Conservation (phyloP, 2,888 invertebrate genomes). For the Heteromurus nitidus region DNA sequence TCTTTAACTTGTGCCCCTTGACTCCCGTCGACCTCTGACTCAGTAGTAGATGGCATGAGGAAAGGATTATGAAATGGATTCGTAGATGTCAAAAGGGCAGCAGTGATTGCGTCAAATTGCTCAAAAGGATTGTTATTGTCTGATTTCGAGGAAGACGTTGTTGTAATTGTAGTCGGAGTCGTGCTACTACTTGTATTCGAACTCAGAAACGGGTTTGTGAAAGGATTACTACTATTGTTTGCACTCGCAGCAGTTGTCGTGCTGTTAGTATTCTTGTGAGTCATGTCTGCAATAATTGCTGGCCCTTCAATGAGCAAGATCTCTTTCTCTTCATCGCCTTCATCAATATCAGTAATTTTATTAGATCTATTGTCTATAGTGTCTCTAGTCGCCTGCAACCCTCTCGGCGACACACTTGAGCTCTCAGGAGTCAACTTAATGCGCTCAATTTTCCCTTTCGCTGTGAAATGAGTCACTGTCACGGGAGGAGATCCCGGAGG, state of each 20-base stretch:
- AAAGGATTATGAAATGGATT: constrained; percentile 73
- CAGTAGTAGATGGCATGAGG: constrained; percentile 64
- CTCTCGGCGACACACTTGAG: constrained; percentile 59
- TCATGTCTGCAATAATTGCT: not conserved
- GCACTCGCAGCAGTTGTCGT: not conserved
- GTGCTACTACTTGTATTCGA: not conserved
- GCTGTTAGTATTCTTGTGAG: not conserved
- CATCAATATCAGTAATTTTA: constrained; percentile 22
- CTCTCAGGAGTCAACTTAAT: constrained; percentile 71
- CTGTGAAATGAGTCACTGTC: constrained; percentile 80
- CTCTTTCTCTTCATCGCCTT: constrained; percentile 55
- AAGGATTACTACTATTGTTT: constrained; percentile 36
- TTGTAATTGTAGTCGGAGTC: not conserved
- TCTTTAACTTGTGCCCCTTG: constrained; percentile 69
- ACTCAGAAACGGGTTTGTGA: constrained; percentile 47
- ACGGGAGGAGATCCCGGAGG: constrained; percentile 76
- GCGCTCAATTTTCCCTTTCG: constrained; percentile 78
- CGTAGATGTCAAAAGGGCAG: constrained; percentile 69
- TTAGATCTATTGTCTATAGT: constrained; percentile 10
- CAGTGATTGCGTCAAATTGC: constrained; percentile 70
- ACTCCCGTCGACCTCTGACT: constrained; percentile 61
- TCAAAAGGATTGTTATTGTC: constrained; percentile 64
- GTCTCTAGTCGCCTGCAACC: not conserved
- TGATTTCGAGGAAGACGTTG: constrained; percentile 26
- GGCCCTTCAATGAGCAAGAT: constrained; percentile 67